Evolutionary conservation across 1,140 invertebrate genomes (phyloP).

Genomic region (Anastrepha ludens): DNA sequence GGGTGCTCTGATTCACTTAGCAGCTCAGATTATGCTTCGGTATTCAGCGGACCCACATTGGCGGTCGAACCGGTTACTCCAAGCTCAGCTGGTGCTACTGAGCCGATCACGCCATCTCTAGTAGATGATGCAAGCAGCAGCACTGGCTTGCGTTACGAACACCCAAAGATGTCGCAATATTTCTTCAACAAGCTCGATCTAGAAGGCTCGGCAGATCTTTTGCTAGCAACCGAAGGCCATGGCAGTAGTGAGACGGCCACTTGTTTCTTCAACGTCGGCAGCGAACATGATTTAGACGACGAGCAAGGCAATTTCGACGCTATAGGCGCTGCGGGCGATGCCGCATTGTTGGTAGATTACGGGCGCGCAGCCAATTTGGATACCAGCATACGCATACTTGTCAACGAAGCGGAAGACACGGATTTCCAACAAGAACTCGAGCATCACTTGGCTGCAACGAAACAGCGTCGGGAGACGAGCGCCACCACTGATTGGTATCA

Average conservation of each 20-base stretch:
- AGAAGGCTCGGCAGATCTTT: background rate
- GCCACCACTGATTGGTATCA: constrained; percentile 65
- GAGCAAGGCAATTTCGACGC: constrained; percentile 42
- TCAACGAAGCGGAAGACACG: constrained; percentile 49
- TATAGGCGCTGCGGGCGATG: constrained; percentile 45
- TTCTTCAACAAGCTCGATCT: constrained; percentile 66
- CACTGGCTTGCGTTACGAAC: constrained; percentile 66
- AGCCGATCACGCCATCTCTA: background rate
- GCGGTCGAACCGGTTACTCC: background rate
- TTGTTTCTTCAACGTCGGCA: constrained; percentile 54
- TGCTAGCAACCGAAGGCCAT: constrained; percentile 57
- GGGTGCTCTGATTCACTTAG: constrained; percentile 68
- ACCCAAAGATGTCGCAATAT: constrained; percentile 72
- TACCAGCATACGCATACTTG: constrained; percentile 52
- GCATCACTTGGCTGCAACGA: background rate
- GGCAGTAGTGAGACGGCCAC: constrained; percentile 6
- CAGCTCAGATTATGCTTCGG: constrained; percentile 73
- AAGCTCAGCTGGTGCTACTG: background rate
- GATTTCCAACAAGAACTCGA: constrained; percentile 16
- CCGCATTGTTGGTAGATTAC: constrained; percentile 19
- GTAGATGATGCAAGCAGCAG: constrained; percentile 36
- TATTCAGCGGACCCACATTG: constrained; percentile 69
- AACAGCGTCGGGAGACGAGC: constrained; percentile 43
- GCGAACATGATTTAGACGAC: constrained; percentile 61
- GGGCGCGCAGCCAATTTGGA: constrained; percentile 26